phyloP scores from a whole-genome alignment of 2,888 invertebrate species.

The Volucella inanis region DNA sequence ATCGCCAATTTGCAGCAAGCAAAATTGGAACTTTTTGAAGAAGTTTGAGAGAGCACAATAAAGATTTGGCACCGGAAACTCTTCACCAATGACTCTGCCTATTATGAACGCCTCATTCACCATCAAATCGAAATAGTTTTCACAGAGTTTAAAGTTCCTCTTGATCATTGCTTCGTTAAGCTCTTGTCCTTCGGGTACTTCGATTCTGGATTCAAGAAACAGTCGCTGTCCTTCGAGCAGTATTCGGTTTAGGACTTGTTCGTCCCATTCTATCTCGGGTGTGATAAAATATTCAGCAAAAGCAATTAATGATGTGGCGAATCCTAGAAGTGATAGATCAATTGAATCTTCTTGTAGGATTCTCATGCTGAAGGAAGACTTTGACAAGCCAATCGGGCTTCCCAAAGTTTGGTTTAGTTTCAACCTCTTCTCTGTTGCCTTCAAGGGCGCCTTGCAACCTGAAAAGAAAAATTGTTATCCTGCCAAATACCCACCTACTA shows the following conservation, averaged over 20 bases:
- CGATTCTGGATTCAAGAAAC: conserved; percentile 75
- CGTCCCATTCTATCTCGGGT: conserved; percentile 78
- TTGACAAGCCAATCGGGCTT: conserved; percentile 78
- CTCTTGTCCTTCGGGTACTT: conserved; percentile 56
- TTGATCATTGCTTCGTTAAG: conserved; percentile 77
- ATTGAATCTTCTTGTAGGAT: conserved; percentile 46
- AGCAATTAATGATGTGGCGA: conserved; percentile 78
- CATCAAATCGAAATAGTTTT: conserved; percentile 79
- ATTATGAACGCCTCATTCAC: conserved; percentile 75
- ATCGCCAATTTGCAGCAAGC: conserved; percentile 76
- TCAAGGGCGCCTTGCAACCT: conserved; percentile 42
- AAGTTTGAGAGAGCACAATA: conserved; percentile 77
- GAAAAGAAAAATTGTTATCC: neutral
- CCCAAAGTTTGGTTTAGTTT: conserved; percentile 60
- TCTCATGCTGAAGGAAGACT: conserved; percentile 74
- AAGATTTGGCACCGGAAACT: conserved; percentile 60
- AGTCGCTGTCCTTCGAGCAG: conserved; percentile 79
- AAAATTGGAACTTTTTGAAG: conserved; percentile 77
- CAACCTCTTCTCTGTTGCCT: neutral
- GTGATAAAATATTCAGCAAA: conserved; percentile 80
- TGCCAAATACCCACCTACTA: neutral
- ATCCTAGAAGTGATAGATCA: conserved; percentile 76
- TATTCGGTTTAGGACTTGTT: conserved; percentile 78
- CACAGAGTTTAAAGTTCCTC: conserved; percentile 78
- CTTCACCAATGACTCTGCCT: conserved; percentile 64